Evolutionary conservation across 2,888 invertebrate genomes (phyloP).

Genomic region (Cantharis rufa): DNA sequence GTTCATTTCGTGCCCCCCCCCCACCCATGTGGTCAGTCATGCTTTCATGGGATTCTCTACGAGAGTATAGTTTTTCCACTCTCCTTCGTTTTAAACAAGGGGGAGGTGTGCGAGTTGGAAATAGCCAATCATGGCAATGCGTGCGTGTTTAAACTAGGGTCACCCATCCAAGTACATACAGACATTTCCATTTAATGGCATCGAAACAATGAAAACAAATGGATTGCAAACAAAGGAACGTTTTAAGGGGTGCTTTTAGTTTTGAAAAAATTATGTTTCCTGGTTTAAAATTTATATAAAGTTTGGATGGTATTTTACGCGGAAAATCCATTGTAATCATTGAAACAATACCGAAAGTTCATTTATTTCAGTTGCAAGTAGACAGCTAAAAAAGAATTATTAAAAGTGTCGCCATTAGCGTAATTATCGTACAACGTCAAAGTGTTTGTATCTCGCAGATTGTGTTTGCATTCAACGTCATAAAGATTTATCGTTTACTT

Average conservation of each 20-base stretch:
- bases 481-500: conserved; percentile 14
- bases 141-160: no score
- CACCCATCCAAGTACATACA: no score
- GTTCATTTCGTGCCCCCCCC: no score
- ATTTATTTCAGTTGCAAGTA: conserved; percentile 21
- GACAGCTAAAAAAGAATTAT: conserved; percentile 20
- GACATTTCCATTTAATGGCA: neutral
- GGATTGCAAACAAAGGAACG: neutral
- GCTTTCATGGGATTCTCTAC: no score
- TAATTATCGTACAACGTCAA: conserved; percentile 23
- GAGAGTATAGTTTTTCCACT: no score
- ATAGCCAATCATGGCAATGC: no score
- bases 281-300: neutral
- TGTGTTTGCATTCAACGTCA: conserved; percentile 14
- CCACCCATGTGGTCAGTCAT: no score
- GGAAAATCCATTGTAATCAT: neutral
- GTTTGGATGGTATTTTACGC: neutral
- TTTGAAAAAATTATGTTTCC: neutral
- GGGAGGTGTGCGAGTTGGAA: no score
- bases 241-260: neutral
- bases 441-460: conserved; percentile 11
- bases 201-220: neutral
- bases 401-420: conserved; percentile 26
- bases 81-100: no score
- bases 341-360: conserved; percentile 1